Conservation (phyloP, 2,888 invertebrate genomes). For the Lymantria dispar region DNA sequence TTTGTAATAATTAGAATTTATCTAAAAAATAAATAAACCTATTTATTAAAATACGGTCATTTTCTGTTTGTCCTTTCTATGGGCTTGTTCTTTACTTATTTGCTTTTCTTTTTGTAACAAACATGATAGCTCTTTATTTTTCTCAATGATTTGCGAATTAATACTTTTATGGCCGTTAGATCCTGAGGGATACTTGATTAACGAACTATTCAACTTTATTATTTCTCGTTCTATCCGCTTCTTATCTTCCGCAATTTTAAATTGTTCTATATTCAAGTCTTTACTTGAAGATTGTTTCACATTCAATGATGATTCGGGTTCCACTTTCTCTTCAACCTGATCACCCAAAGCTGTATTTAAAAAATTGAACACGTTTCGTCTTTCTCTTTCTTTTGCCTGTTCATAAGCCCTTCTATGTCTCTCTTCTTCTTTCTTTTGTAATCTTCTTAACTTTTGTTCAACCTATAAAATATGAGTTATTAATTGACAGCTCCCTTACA, state of each 20-base stretch:
- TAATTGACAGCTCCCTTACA: background rate
- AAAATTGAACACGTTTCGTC: constrained; percentile 88
- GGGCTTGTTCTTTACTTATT: constrained; percentile 86
- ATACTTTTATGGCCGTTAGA: constrained; percentile 84
- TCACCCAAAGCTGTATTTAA: constrained; percentile 85
- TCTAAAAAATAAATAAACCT: background rate
- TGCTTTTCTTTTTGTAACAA: constrained; percentile 84
- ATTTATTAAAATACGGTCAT: constrained; percentile 86
- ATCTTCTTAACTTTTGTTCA: constrained; percentile 85
- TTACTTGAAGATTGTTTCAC: constrained; percentile 83
- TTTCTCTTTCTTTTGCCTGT: constrained; percentile 82
- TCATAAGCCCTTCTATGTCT: constrained; percentile 85
- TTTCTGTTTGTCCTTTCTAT: constrained; percentile 88
- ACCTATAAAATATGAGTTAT: constrained; percentile 48
- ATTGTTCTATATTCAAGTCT: constrained; percentile 87
- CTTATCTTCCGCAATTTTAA: constrained; percentile 88
- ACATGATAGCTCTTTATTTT: constrained; percentile 82
- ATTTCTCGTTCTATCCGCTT: constrained; percentile 86
- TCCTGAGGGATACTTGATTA: constrained; percentile 83
- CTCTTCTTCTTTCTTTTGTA: constrained; percentile 85
- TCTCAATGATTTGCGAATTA: constrained; percentile 82
- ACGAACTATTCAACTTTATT: constrained; percentile 83
- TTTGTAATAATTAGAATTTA: background rate
- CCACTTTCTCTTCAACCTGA: constrained; percentile 39
- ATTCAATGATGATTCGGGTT: constrained; percentile 40